Evolutionary conservation across 2,797 vertebrate genomes (phyloP).

Genomic region (Triplophysa bombifrons): DNA sequence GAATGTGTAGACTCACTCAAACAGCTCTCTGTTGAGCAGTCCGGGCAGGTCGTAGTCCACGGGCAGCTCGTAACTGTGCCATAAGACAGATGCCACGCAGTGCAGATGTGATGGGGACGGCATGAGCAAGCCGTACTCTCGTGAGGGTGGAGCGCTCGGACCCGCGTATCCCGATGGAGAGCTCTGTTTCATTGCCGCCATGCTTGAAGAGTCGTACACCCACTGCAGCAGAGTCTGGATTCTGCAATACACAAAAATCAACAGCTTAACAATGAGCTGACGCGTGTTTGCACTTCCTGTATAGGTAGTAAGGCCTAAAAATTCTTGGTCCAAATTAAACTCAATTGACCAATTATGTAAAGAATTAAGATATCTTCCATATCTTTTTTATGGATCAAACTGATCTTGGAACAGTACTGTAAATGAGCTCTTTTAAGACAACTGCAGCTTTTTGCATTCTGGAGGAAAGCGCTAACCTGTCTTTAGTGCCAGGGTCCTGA

Average conservation of each 20-base stretch:
- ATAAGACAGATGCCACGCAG: constrained; percentile 94
- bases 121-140: constrained; percentile 97
- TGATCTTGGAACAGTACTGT: not conserved
- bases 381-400: too few species aligned
- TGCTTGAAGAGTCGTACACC: constrained; percentile 94
- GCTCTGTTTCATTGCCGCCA: constrained; percentile 89
- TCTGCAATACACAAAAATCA: constrained; percentile 69
- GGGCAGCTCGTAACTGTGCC: constrained; percentile 97
- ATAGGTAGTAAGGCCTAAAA: not conserved
- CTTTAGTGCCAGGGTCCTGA: constrained; percentile 95
- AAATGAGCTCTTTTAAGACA: not conserved
- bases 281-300: not conserved
- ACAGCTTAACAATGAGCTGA: not conserved
- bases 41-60: constrained; percentile 95
- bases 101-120: constrained; percentile 97
- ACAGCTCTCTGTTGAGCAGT: constrained; percentile 90
- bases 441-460: not conserved
- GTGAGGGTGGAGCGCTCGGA: constrained; percentile 74
- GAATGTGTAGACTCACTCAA: constrained; percentile 86
- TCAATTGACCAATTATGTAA: not conserved
- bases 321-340: not conserved
- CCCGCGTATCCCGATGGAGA: constrained; percentile 78
- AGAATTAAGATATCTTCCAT: not conserved
- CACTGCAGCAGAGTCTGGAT: constrained; percentile 97
- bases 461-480: constrained; percentile 80